Base-by-base conservation (phyloP, 30 jellyfish, hydroid and myxozoan genomes). In the Phacellophora camtschatica region DNA sequence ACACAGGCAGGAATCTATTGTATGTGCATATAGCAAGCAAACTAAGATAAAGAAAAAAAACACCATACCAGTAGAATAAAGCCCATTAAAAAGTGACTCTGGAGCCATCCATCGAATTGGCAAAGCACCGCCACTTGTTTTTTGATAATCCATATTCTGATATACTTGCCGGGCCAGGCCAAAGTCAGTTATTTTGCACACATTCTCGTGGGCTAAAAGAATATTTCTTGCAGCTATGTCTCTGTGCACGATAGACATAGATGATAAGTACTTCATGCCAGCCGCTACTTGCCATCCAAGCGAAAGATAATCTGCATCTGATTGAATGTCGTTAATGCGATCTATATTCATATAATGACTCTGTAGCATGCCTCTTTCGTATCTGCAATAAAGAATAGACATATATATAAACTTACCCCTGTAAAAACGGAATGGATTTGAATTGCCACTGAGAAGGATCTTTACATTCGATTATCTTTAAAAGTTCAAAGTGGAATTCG, bases 281-380 rank as follows among this genome's bases (percentile, higher is more conserved):
- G 96, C 41, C 12, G 98, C 98, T 13, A 91, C 72, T 49, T 91
- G 98, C 96, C 96, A 91, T 42, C 89, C 95, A 61, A 84, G 79
- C 4, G 95, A 78, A 1, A 91, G 68, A 64, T 65, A 69, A 12
- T 95, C 90, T 8, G 46, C 73, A 36, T 56, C 86, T 22, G 80
- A n/a, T 5, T 9, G 10, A 0, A 71, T 6, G 42, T 43, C 25
- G 5, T 80, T 12, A 5, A 66, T 28, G 22, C 15, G 33, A 12
- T 51, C 37, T 9, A 57, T 48, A 28, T 77, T 77, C 67, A 61
- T 71, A 46, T 77, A 77, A 58, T 77, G 88, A 58, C 72, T 36
- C 18, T 58, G 70, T 13, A 77, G 35, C 1, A 32, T 13, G 7
- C 32, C 53, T 41, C 81, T 62, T 27, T 77, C 45, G 0, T 70